These are phyloP conservation scores for Garra rufa DNA, from an alignment of 2,113 vertebrate species.

Conservation along the genomic window DNA sequence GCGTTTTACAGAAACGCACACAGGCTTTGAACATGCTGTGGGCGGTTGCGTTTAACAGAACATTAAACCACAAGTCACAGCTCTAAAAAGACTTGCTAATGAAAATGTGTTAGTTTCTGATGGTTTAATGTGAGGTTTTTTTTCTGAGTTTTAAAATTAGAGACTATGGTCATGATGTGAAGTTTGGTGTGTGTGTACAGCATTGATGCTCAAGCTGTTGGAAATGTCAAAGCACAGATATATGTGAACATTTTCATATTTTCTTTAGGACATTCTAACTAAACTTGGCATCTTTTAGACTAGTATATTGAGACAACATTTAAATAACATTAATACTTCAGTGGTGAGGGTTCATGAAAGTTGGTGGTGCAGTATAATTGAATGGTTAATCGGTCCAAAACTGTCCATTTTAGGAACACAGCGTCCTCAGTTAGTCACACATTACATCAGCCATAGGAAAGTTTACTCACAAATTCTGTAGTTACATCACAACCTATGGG, in stretches of 20 bases:
- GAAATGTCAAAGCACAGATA: neutral
- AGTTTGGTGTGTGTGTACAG: neutral
- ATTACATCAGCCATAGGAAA: conserved; percentile 13
- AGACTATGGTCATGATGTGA: neutral
- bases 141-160: neutral
- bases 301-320: conserved; percentile 1
- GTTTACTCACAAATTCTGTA: neutral
- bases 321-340: neutral
- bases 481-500: neutral
- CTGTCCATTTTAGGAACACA: neutral
- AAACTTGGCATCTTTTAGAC: neutral
- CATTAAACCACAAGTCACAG: conserved; percentile 36
- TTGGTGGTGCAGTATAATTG: neutral
- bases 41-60: conserved; percentile 36
- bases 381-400: neutral
- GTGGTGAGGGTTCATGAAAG: neutral
- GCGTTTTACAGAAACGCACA: conserved; percentile 1
- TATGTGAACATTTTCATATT: neutral
- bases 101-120: conserved; percentile 46
- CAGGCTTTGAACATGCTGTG: conserved; percentile 12
- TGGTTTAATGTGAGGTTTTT: neutral
- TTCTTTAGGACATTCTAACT: neutral
- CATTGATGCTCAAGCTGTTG: neutral
- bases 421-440: neutral
- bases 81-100: conserved; percentile 32